phyloP scores from a whole-genome alignment of 2,113 vertebrate species.

The Saccopteryx bilineata region DNA sequence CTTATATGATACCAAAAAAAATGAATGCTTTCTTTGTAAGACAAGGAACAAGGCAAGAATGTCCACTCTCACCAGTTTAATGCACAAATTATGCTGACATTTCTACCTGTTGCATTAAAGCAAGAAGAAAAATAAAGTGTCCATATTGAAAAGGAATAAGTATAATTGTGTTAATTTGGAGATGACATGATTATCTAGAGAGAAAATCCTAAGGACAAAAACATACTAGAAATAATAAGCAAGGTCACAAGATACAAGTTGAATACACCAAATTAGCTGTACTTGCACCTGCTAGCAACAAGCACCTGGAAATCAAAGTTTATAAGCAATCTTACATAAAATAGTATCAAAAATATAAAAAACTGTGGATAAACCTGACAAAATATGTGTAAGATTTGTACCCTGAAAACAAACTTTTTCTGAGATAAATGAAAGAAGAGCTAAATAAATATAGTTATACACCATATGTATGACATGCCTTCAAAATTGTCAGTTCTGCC shows the following conservation, averaged over 20 bases:
- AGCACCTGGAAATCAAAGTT: not conserved
- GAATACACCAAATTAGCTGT: not conserved
- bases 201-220: slow-evolving; percentile 35
- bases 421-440: not conserved
- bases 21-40: not conserved
- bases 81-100: not conserved
- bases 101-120: slow-evolving; percentile 7
- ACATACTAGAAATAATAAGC: not conserved
- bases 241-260: not conserved
- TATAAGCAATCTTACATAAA: slow-evolving; percentile 6
- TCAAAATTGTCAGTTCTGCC: not conserved
- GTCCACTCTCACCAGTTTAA: not conserved
- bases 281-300: not conserved
- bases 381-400: not conserved
- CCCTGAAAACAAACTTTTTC: not conserved
- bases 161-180: slow-evolving; percentile 1
- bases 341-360: not conserved
- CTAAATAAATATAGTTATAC: slow-evolving; percentile 5
- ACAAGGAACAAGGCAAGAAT: not conserved
- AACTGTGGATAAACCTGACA: not conserved
- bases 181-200: not conserved
- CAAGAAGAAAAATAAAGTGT: not conserved
- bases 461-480: not conserved
- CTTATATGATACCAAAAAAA: slow-evolving; percentile 12
- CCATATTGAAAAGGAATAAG: not conserved